Conservation (phyloP, 2,888 invertebrate genomes). For the Oxyteleia sp. region DNA sequence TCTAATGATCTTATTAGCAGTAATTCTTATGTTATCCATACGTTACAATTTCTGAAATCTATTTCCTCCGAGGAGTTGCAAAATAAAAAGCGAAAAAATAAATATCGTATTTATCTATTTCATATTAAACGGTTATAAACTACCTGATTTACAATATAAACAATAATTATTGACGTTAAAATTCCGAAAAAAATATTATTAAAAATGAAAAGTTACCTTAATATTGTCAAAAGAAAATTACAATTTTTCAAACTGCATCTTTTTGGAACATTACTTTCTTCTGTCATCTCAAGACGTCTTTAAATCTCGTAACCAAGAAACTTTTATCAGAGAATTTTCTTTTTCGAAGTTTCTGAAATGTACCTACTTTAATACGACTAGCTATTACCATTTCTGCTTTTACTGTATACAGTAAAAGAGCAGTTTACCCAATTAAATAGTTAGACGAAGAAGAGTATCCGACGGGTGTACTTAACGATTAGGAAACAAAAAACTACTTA, state of each 20-base stretch:
- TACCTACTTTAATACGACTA: slow-evolving; percentile 66
- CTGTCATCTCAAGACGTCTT: slow-evolving; percentile 66
- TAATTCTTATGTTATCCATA: too few species aligned
- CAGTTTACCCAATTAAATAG: slow-evolving; percentile 68
- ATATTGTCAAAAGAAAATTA: slow-evolving; percentile 49
- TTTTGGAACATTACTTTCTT: slow-evolving; percentile 60
- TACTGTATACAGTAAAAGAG: slow-evolving; percentile 62
- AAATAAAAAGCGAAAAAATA: too few species aligned
- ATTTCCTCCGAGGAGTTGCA: too few species aligned
- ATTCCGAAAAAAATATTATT: background rate
- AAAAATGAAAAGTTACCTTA: slow-evolving; percentile 41
- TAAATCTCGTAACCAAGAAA: slow-evolving; percentile 68
- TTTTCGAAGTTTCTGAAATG: slow-evolving; percentile 69
- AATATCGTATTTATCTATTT: too few species aligned
- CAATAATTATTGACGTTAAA: slow-evolving; percentile 9
- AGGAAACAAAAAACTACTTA: slow-evolving; percentile 44
- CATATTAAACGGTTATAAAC: too few species aligned
- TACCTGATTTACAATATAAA: too few species aligned
- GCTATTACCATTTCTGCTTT: slow-evolving; percentile 69
- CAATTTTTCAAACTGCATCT: slow-evolving; percentile 50
- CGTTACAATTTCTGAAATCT: too few species aligned
- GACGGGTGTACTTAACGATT: slow-evolving; percentile 68
- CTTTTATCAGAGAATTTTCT: slow-evolving; percentile 67
- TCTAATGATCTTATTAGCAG: too few species aligned
- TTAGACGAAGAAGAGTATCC: slow-evolving; percentile 56